phyloP scores from a whole-genome alignment of 2,888 invertebrate species.

The Seira musarum region DNA sequence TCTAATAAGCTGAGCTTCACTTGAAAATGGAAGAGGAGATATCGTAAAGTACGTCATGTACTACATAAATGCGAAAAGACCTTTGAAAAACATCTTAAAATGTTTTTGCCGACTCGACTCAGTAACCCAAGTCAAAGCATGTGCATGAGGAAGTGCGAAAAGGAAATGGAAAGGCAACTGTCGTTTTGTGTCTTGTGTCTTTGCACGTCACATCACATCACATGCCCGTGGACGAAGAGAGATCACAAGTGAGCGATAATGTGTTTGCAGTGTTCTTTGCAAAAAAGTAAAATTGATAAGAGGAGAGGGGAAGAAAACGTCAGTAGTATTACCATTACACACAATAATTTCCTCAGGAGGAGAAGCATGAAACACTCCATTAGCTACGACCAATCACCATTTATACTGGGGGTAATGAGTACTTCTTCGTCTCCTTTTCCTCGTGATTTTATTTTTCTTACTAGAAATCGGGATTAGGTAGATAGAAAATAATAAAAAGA shows the following conservation, averaged over 20 bases:
- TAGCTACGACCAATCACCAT: conserved; percentile 61
- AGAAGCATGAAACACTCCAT: conserved; percentile 58
- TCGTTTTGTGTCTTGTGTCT: conserved; percentile 42
- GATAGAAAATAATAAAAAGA: too few relatives aligned
- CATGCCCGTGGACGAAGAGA: conserved; percentile 1
- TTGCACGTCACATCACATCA: conserved; percentile 31
- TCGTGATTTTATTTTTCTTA: too few relatives aligned
- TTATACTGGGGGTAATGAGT: conserved; percentile 53
- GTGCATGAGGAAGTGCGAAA: background rate
- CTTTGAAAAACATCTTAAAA: background rate
- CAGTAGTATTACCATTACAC: too few relatives aligned
- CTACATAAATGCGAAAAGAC: background rate
- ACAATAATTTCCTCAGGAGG: conserved; percentile 10
- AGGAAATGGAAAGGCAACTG: conserved; percentile 46
- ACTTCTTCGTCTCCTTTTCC: background rate
- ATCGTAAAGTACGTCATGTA: background rate
- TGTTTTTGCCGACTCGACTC: background rate
- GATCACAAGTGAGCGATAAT: conserved; percentile 39
- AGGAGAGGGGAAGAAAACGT: background rate
- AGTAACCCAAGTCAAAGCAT: too few relatives aligned
- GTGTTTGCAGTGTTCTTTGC: background rate
- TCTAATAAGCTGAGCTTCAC: conserved; percentile 11
- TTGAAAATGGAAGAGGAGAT: background rate
- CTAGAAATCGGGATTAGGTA: too few relatives aligned
- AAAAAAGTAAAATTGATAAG: background rate